phyloP scores from a whole-genome alignment of 2,888 invertebrate genomes.

The Eurois occulta region DNA sequence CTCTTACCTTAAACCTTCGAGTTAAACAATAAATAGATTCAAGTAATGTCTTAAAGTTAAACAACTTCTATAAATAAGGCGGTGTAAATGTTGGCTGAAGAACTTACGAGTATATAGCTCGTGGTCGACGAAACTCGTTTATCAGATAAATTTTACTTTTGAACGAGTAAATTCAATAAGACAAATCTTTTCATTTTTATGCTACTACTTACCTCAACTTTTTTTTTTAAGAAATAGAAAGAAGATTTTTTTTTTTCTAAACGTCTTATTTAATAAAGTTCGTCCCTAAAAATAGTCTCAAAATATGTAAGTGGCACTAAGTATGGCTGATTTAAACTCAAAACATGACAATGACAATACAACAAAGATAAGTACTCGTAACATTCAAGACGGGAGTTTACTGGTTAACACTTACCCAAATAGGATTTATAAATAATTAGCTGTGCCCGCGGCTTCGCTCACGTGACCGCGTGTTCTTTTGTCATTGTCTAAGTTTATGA shows the following conservation, averaged over 20 bases:
- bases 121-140: neutral
- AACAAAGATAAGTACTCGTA: neutral
- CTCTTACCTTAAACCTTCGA: neutral
- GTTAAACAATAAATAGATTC: neutral
- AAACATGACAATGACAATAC: neutral
- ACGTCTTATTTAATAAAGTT: neutral
- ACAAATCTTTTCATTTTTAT: neutral
- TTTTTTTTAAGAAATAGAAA: neutral
- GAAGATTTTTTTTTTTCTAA: too few species aligned
- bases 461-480: too few species aligned
- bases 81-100: neutral
- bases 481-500: too few species aligned
- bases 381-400: neutral
- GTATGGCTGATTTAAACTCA: neutral
- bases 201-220: neutral
- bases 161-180: neutral
- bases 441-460: too few species aligned
- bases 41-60: neutral
- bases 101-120: neutral
- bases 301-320: neutral
- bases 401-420: neutral
- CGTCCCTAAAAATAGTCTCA: too few species aligned
- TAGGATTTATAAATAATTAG: neutral
- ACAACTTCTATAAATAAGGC: neutral
- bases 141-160: neutral